These are phyloP conservation scores for Antennarius striatus DNA, from an alignment of 2,113 vertebrate species.

Conservation along the genomic window DNA sequence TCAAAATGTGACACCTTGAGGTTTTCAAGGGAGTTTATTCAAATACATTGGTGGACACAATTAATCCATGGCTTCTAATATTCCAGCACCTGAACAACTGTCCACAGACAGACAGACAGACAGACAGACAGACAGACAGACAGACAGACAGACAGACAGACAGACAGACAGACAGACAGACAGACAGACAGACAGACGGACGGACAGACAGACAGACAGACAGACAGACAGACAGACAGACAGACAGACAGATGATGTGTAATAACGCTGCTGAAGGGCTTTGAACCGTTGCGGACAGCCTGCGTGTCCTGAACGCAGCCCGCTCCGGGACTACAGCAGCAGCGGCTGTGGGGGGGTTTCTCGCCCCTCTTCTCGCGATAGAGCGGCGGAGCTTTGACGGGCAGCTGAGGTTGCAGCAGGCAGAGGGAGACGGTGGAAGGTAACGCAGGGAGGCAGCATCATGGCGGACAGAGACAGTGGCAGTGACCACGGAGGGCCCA, in stretches of 20 bases:
- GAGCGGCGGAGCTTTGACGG: conserved; percentile 78
- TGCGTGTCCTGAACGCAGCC: conserved; percentile 63
- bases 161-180: too few relatives aligned
- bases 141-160: too few relatives aligned
- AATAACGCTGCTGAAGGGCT: background rate
- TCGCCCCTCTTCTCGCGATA: conserved; percentile 86
- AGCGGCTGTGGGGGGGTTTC: conserved; percentile 6
- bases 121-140: too few relatives aligned
- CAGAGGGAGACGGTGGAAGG: conserved; percentile 89
- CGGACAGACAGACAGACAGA: too few relatives aligned
- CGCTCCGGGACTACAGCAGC: conserved; percentile 58
- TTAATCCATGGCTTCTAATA: too few relatives aligned
- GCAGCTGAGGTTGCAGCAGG: conserved; percentile 85
- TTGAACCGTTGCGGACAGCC: conserved; percentile 41
- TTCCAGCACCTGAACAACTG: too few relatives aligned
- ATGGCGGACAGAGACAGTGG: conserved; percentile 97
- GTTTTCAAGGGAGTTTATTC: too few relatives aligned
- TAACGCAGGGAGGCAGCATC: conserved; percentile 88
- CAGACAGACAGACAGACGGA: too few relatives aligned
- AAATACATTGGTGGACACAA: too few relatives aligned
- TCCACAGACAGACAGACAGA: too few relatives aligned
- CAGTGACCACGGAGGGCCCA: conserved; percentile 92
- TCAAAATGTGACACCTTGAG: too few relatives aligned
- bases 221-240: too few relatives aligned
- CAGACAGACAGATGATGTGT: background rate